Base-by-base conservation (phyloP, 1,140 invertebrate species). In the Tetramorium parvispinum region DNA sequence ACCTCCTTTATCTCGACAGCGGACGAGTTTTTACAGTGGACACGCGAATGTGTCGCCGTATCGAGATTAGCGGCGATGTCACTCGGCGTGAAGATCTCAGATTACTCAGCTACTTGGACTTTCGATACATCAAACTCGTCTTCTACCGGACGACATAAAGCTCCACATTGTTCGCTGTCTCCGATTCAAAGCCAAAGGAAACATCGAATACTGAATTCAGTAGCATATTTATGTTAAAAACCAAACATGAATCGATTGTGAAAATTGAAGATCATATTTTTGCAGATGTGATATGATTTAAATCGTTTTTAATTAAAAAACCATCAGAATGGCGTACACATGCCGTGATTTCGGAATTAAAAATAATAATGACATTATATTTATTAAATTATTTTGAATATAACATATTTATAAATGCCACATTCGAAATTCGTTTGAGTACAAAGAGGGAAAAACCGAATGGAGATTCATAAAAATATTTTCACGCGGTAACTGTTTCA, bases 1-100 rank as follows among this genome's bases (percentile, higher is more conserved):
- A 46, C 53, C 68, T 49, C n/a, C 79, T 83, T 83, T 61, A 83
- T 75, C 79, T 83, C 68, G 79, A 73, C 79, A 37, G 66, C 40
- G 53, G 51, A 57, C 66, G 66, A 83, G 68, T 75, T 61, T 83
- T 75, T 83, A 75, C 53, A 24, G 40, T 59, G 40, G 79, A 83
- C 68, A 21, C 13, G 65, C 40, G 79, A 73, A 75, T 83, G 79
- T 59, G 79, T 82, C 51, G 40, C 53, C 4, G 68, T 59, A 73
- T 73, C 53, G 79, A 75, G 68, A 83, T 83, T 73, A 83, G 51
- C 32, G 65, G 32, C 37, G 51, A 82, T 53, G 53, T 73, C 24
- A n/a, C 24, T n/a, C 40, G n/a, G 18, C 40, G 53, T 59, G 51
- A 82, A 71, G 66, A 59, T 13, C 16, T 55, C 32, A n/a, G 21